A percentile compares a stretch with the other conserved stretches of the same genome.
phyloP scores from a whole-genome alignment of 2,113 vertebrate genomes.

The Cyprinus carpio region DNA sequence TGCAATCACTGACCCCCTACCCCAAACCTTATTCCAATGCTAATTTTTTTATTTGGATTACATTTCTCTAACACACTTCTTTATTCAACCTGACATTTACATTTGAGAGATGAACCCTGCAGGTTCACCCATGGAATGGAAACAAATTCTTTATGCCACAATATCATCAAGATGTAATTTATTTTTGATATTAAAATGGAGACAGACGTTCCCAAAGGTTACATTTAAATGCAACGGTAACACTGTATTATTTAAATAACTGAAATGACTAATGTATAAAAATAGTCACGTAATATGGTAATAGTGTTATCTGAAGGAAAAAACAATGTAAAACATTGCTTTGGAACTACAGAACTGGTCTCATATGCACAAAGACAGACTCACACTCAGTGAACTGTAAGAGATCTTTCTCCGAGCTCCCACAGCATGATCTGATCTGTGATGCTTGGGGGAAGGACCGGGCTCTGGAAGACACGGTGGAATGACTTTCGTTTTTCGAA shows the following conservation, averaged over 20 bases:
- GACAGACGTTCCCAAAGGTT: background rate
- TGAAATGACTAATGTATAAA: background rate
- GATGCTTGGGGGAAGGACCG: slow-evolving; percentile 86
- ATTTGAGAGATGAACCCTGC: background rate
- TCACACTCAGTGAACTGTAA: slow-evolving; percentile 88
- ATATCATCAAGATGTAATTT: slow-evolving; percentile 7
- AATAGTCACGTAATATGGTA: background rate
- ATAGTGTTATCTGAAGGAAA: background rate
- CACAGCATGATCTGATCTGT: slow-evolving; percentile 89
- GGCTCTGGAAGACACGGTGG: slow-evolving; percentile 74
- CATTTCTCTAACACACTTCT: slow-evolving; percentile 10
- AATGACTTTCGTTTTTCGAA: too few relatives aligned
- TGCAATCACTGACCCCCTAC: background rate
- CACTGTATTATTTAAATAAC: slow-evolving; percentile 2
- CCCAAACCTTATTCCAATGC: slow-evolving; percentile 13
- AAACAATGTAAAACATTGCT: background rate
- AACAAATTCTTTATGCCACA: background rate
- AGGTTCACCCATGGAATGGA: background rate
- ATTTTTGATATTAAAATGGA: background rate
- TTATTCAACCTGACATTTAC: slow-evolving; percentile 1
- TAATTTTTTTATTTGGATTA: background rate
- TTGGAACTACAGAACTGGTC: background rate
- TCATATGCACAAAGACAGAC: slow-evolving; percentile 11
- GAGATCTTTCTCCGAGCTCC: slow-evolving; percentile 89
- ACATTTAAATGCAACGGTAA: background rate